These are phyloP conservation scores for Melanostoma scalare DNA, from an alignment of 2,888 invertebrate species.

Conservation along the genomic window DNA sequence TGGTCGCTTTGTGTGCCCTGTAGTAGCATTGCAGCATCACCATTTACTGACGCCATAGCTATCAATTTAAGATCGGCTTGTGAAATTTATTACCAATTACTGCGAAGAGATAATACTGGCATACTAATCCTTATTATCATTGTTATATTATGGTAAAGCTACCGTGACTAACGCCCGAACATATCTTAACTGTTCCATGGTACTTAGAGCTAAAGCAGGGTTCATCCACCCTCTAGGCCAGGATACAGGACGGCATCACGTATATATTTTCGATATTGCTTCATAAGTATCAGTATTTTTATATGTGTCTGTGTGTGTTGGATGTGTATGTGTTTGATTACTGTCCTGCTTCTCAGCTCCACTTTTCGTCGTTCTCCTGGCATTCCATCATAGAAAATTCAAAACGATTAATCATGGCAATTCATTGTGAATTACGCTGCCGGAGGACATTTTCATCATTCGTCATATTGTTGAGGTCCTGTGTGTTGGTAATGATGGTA, in stretches of 20 bases:
- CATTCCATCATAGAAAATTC: constrained; percentile 71
- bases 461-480: constrained; percentile 71
- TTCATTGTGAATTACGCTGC: constrained; percentile 73
- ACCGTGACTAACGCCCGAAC: constrained; percentile 56
- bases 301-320: not conserved
- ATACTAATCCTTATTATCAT: constrained; percentile 71
- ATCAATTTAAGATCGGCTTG: constrained; percentile 68
- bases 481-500: constrained; percentile 67
- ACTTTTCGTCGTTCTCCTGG: constrained; percentile 17
- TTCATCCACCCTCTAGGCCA: constrained; percentile 32
- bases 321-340: constrained; percentile 13
- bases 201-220: constrained; percentile 13
- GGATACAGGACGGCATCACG: constrained; percentile 6
- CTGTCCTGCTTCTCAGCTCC: constrained; percentile 1
- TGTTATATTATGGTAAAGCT: constrained; percentile 53
- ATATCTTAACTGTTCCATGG: constrained; percentile 54
- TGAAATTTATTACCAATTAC: constrained; percentile 70
- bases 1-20: not conserved
- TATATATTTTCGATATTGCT: constrained; percentile 24
- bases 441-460: constrained; percentile 73
- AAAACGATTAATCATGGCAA: constrained; percentile 73
- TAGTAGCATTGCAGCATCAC: constrained; percentile 19
- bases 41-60: constrained; percentile 45
- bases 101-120: constrained; percentile 64
- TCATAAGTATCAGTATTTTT: not conserved